Percentiles rank a stretch among this genome's conserved stretches.
Conservation (phyloP, 2,797 vertebrate genomes). For the Sebastes vulpes region DNA sequence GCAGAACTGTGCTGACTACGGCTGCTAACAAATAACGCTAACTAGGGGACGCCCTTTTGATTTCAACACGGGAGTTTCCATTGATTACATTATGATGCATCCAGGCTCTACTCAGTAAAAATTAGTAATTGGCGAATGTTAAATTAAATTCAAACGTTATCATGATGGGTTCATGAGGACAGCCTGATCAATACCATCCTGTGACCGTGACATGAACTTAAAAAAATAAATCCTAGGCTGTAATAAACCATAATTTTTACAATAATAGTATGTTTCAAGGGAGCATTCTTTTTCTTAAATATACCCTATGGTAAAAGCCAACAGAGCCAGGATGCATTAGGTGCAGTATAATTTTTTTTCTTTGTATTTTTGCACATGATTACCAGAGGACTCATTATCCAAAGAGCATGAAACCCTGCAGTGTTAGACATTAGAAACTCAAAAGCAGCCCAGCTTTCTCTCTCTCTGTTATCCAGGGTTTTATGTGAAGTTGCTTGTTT, state of each 20-base stretch:
- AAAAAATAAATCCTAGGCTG: background rate
- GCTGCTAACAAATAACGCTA: too few relatives aligned
- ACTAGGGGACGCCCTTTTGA: too few relatives aligned
- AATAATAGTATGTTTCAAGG: background rate
- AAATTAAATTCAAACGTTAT: too few relatives aligned
- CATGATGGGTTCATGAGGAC: too few relatives aligned
- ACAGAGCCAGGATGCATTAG: background rate
- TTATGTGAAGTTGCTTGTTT: slow-evolving; percentile 37
- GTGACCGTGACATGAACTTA: background rate
- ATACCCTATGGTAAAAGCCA: background rate
- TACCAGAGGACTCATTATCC: slow-evolving; percentile 52
- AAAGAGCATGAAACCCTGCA: slow-evolving; percentile 13
- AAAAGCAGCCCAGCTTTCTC: background rate
- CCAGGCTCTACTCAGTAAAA: too few relatives aligned
- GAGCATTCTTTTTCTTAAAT: background rate
- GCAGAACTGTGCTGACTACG: too few relatives aligned
- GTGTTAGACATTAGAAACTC: slow-evolving; percentile 1
- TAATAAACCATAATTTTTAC: background rate
- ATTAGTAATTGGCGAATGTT: too few relatives aligned
- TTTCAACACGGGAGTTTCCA: too few relatives aligned
- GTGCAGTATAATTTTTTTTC: background rate
- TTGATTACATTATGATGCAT: too few relatives aligned
- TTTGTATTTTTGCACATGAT: slow-evolving; percentile 20
- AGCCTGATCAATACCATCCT: background rate
- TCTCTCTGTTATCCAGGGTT: slow-evolving; percentile 24